Evolutionary conservation across 2,113 vertebrate genomes (phyloP).

Genomic region (Rhinopomastus cyanomelas): DNA sequence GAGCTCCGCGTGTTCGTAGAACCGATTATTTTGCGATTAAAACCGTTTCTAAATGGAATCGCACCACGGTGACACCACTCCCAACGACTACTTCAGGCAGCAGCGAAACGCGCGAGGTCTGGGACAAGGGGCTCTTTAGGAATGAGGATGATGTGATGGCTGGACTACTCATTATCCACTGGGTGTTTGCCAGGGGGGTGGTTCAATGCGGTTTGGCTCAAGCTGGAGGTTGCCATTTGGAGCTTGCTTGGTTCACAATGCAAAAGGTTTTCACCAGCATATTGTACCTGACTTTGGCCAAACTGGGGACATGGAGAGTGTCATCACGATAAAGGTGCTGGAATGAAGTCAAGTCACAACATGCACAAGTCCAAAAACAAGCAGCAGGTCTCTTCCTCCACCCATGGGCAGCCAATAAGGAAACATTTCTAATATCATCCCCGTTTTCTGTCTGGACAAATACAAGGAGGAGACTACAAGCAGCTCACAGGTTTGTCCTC

Average conservation of each 20-base stretch:
- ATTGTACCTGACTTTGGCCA: conserved; percentile 63
- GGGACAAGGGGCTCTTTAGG: conserved; percentile 43
- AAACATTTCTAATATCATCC: conserved; percentile 67
- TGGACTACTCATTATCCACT: conserved; percentile 18
- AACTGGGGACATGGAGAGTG: conserved; percentile 60
- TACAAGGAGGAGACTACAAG: conserved; percentile 64
- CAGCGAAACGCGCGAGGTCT: conserved; percentile 31
- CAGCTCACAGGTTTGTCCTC: conserved; percentile 45
- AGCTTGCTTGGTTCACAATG: conserved; percentile 56
- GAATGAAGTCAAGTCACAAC: conserved; percentile 69
- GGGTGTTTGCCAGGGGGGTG: conserved; percentile 42
- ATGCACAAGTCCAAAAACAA: conserved; percentile 68
- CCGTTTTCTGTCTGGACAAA: conserved; percentile 67
- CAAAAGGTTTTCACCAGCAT: conserved; percentile 39
- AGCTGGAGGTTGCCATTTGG: conserved; percentile 46
- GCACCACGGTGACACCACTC: conserved; percentile 53
- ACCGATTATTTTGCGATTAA: conserved; percentile 9
- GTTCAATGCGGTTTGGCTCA: conserved; percentile 47
- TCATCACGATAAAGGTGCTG: conserved; percentile 63
- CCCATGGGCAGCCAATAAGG: conserved; percentile 61
- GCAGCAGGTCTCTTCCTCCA: conserved; percentile 66
- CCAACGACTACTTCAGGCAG: conserved; percentile 53
- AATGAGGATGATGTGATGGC: conserved; percentile 48
- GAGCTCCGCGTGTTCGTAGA: neutral
- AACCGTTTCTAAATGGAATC: conserved; percentile 27